Conservation (phyloP, 1,140 invertebrate species). For the Danaus plexippus region DNA sequence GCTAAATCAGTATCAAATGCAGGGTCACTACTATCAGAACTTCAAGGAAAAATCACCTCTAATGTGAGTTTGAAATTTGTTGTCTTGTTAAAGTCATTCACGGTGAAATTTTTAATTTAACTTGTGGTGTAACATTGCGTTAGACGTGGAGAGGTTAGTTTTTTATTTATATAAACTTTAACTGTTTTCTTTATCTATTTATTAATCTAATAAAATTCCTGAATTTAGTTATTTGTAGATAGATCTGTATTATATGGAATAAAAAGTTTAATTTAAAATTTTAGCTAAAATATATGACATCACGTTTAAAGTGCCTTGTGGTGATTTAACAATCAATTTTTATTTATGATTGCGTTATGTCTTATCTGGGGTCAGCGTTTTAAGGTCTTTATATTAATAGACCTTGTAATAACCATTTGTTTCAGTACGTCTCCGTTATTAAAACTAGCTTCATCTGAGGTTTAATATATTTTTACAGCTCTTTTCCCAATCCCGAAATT, state of each 20-base stretch:
- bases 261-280: neutral
- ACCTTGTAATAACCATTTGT: slow-evolving; percentile 13
- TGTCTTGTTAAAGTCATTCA: too few relatives aligned
- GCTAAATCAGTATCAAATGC: slow-evolving; percentile 20
- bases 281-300: slow-evolving; percentile 4
- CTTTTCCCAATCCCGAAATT: slow-evolving; percentile 20
- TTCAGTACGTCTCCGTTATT: slow-evolving; percentile 10
- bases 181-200: neutral
- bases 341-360: slow-evolving; percentile 53
- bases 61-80: slow-evolving; percentile 28
- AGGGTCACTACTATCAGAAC: slow-evolving; percentile 14
- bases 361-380: slow-evolving; percentile 44
- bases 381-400: slow-evolving; percentile 33
- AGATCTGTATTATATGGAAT: too few relatives aligned
- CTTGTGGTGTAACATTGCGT: neutral
- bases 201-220: too few relatives aligned
- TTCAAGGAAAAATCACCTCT: slow-evolving; percentile 36
- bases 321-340: slow-evolving; percentile 30
- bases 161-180: neutral
- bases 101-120: slow-evolving; percentile 1
- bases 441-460: neutral
- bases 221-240: too few relatives aligned
- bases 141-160: too few relatives aligned
- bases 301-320: neutral
- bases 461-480: slow-evolving; percentile 14